Evolutionary conservation across 1,140 invertebrate species (phyloP), one percentile per base, ranked within the genome.

Genomic region (Riptortus pedestris): DNA sequence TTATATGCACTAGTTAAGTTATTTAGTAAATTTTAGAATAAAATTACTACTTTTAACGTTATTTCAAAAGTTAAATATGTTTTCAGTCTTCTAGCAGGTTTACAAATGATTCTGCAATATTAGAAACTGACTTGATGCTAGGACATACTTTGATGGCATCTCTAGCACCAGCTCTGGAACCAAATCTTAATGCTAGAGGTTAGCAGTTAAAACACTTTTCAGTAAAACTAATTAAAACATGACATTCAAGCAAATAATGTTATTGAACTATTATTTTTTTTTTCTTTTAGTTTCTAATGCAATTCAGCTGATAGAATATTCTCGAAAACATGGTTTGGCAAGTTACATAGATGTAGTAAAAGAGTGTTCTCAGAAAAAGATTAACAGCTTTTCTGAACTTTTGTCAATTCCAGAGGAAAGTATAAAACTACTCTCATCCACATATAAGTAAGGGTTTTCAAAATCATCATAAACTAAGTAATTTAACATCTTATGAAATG

Each of bases 211-310:
- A 59, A 20, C n/a, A 59, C 4, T 59, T 31, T 2, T 28, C 2
- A 59, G 24, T 18, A 51, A 51, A 18, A 51, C 18, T 5, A 51
- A 22, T 51, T 18, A 5, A n/a, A n/a, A n/a, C n/a, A n/a, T n/a
- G n/a, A n/a, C n/a, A n/a, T n/a, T n/a, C n/a, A n/a, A n/a, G n/a
- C n/a, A n/a, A 51, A 5, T 22, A 51, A 18, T 51, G 16, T 5
- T n/a, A 18, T 2, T 18, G 26, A 1, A 14, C 0, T 5, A 3
- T n/a, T 31, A 28, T 20, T 31, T 31, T 22, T 16, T 29, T 59
- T 33, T 2, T 33, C 14, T 60, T 66, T 52, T 33, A 66, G 65
- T 59, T 64, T 20, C 20, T 1, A 60, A 20, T 29, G 65, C 65
- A 3, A 9, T 28, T 1, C 24, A 63, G 11, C 22, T 66, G n/a